phyloP scores from a whole-genome alignment of 2,797 vertebrate species.

The Aulostomus chinensis region DNA sequence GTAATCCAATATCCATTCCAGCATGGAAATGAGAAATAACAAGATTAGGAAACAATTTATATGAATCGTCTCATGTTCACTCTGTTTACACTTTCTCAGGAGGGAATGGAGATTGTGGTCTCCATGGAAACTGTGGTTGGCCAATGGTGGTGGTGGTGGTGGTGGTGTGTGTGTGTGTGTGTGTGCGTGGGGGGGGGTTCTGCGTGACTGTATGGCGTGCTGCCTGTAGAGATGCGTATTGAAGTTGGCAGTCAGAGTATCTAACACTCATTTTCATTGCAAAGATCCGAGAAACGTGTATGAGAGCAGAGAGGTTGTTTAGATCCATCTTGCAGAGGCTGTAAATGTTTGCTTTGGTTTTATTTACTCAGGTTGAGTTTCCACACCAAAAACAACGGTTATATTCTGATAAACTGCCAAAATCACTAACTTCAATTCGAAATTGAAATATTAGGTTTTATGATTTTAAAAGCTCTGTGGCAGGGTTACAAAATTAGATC shows the following conservation, averaged over 20 bases:
- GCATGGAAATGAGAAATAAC: constrained; percentile 79
- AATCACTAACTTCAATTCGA: too few species aligned
- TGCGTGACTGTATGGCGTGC: constrained; percentile 60
- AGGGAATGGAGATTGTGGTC: constrained; percentile 67
- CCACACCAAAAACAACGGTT: too few species aligned
- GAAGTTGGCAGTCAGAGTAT: constrained; percentile 74
- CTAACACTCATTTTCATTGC: too few species aligned
- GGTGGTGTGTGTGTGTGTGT: too few species aligned
- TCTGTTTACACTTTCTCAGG: constrained; percentile 74
- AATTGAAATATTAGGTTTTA: too few species aligned
- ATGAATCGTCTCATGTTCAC: constrained; percentile 75
- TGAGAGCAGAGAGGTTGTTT: neutral
- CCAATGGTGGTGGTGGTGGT: constrained; percentile 66
- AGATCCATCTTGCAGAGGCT: too few species aligned
- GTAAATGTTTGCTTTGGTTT: too few species aligned
- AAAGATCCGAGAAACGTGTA: too few species aligned
- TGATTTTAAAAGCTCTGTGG: too few species aligned
- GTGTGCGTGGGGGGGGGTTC: too few species aligned
- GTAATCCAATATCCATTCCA: constrained; percentile 73
- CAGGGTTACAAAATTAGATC: constrained; percentile 35
- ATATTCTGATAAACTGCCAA: too few species aligned
- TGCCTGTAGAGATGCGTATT: constrained; percentile 73
- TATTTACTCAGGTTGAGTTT: too few species aligned
- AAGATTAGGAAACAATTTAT: constrained; percentile 82
- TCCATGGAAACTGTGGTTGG: constrained; percentile 81